phyloP scores from a whole-genome alignment of 2,797 vertebrate species.

The Tachyglossus aculeatus region DNA sequence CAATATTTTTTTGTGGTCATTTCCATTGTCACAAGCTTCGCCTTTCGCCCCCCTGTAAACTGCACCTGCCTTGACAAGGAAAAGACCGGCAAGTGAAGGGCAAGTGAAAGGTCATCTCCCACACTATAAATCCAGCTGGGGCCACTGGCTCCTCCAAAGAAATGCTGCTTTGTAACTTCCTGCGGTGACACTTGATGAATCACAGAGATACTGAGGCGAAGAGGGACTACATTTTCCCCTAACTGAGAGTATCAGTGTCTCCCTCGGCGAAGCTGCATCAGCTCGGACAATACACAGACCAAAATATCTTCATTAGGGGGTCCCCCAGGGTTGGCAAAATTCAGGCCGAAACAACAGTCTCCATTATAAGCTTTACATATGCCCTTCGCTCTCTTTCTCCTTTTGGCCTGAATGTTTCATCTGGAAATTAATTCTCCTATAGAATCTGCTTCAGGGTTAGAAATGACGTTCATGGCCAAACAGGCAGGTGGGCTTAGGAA shows the following conservation, averaged over 20 bases:
- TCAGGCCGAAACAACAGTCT: background rate
- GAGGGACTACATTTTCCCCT: background rate
- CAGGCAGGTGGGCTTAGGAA: too few relatives aligned
- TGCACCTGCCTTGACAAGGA: background rate
- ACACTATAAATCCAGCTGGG: background rate
- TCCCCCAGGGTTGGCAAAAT: background rate
- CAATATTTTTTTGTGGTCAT: background rate
- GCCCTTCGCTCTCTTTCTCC: background rate
- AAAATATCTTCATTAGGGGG: background rate
- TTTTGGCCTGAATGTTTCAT: background rate
- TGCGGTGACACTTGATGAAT: background rate
- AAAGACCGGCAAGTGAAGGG: background rate
- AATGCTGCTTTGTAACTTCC: background rate
- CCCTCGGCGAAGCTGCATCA: background rate
- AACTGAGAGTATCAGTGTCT: background rate
- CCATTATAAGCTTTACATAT: background rate
- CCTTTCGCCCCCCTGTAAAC: background rate
- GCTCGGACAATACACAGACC: background rate
- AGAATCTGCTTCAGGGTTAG: too few relatives aligned
- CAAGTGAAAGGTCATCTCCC: background rate
- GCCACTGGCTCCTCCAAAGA: background rate
- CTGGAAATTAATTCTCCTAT: background rate
- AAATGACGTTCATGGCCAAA: too few relatives aligned
- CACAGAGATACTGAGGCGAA: background rate
- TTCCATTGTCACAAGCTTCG: background rate